Percentiles rank a stretch among this genome's conserved stretches.
These are phyloP conservation scores for Herpailurus yagouaroundi DNA, from an alignment of 2,113 vertebrate genomes.

Conservation along the genomic window DNA sequence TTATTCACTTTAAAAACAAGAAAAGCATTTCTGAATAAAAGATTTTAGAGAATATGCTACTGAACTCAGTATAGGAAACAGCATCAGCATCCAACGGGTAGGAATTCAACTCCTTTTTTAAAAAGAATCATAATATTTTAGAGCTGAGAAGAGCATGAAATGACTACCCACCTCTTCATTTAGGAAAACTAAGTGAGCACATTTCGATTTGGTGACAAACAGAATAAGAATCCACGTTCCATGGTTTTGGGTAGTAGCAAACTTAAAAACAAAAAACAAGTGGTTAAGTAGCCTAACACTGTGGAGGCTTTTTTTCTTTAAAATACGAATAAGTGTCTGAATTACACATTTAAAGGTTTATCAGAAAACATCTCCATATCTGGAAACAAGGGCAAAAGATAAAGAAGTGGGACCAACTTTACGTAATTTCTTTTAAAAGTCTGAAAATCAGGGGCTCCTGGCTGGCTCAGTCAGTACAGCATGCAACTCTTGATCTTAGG, in stretches of 20 bases:
- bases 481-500: neutral
- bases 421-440: neutral
- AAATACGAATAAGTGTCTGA: neutral
- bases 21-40: conserved; percentile 1
- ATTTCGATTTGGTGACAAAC: neutral
- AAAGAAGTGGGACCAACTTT: neutral
- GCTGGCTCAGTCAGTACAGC: neutral
- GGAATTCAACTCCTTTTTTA: neutral
- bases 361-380: neutral
- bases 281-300: neutral
- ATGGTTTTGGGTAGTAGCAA: neutral
- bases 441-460: neutral
- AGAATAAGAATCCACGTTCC: neutral
- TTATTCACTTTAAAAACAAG: conserved; percentile 5
- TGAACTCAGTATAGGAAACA: neutral
- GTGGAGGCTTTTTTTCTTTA: neutral
- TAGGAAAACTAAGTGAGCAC: neutral
- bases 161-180: neutral
- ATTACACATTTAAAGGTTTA: neutral
- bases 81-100: neutral
- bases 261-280: neutral
- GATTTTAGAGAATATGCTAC: neutral
- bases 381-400: neutral
- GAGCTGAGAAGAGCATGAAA: neutral
- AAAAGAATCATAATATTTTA: neutral